These are phyloP conservation scores for Mustela nigripes DNA, from an alignment of 2,113 vertebrate species.

Conservation along the genomic window DNA sequence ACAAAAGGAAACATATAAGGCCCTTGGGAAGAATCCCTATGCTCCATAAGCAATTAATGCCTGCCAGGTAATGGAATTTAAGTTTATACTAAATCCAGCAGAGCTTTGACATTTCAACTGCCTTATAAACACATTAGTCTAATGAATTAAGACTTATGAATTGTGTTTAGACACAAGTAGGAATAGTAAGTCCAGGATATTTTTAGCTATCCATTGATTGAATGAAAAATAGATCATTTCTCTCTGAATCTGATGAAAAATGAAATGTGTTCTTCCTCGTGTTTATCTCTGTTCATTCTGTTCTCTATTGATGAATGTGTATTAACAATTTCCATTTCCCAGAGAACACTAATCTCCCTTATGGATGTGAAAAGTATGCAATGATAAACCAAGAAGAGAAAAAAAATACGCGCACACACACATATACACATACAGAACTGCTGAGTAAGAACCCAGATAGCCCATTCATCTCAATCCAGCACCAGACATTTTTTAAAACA, in stretches of 20 bases:
- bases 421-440: constrained; percentile 59
- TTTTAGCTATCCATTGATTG: constrained; percentile 85
- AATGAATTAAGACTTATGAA: constrained; percentile 96
- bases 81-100: constrained; percentile 99
- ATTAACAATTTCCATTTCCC: constrained; percentile 89
- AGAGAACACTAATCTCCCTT: constrained; percentile 90
- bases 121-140: constrained; percentile 99
- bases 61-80: constrained; percentile 99
- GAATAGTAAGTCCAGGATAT: constrained; percentile 83
- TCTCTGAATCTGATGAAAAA: constrained; percentile 85
- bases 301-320: constrained; percentile 87
- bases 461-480: constrained; percentile 90
- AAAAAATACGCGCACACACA: constrained; percentile 22
- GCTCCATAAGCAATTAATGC: constrained; percentile 99
- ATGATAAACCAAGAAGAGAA: constrained; percentile 86
- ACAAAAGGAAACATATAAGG: constrained; percentile 98
- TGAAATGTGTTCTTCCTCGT: constrained; percentile 82
- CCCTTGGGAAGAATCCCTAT: constrained; percentile 95
- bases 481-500: constrained; percentile 88
- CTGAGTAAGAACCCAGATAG: constrained; percentile 90
- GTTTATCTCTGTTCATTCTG: constrained; percentile 84
- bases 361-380: constrained; percentile 85
- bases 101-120: constrained; percentile 99
- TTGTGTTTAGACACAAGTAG: constrained; percentile 89
- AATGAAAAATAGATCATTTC: constrained; percentile 86